phyloP scores from a whole-genome alignment of 2,113 vertebrate species.

The Forbesichthys agassizii region DNA sequence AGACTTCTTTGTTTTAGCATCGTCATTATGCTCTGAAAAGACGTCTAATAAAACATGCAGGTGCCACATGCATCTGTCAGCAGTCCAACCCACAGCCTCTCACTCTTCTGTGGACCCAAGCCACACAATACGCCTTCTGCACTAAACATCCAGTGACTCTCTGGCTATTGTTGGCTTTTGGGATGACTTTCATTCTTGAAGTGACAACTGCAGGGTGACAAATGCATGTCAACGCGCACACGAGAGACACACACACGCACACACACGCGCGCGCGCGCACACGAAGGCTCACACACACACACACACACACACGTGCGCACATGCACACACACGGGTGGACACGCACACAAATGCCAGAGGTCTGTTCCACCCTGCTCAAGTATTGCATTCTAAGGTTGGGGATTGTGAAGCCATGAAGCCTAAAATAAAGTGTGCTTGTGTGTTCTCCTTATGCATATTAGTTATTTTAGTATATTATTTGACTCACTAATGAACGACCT shows the following conservation, averaged over 20 bases:
- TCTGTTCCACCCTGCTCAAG: not conserved
- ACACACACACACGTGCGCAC: not conserved
- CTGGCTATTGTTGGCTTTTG: slow-evolving; percentile 42
- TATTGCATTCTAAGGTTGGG: slow-evolving; percentile 2
- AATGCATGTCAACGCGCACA: slow-evolving; percentile 5
- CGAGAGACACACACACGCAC: not conserved
- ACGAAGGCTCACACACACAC: no score
- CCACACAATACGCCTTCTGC: not conserved
- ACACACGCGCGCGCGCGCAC: not conserved
- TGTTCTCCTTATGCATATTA: not conserved
- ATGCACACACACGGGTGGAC: not conserved
- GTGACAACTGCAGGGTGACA: slow-evolving; percentile 31
- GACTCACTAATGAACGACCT: not conserved
- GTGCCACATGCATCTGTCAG: not conserved
- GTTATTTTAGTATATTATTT: no score
- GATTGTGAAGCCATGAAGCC: slow-evolving; percentile 17
- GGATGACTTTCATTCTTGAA: slow-evolving; percentile 24
- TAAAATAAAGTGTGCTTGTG: slow-evolving; percentile 25
- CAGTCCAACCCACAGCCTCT: not conserved
- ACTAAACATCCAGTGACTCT: slow-evolving; percentile 8
- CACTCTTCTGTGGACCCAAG: not conserved
- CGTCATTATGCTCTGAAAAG: not conserved
- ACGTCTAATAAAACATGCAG: no score
- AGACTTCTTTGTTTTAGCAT: not conserved
- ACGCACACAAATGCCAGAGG: slow-evolving; percentile 2